Evolutionary conservation across 1,140 invertebrate species (phyloP).

Genomic region (Zaprionus camerounensis): DNA sequence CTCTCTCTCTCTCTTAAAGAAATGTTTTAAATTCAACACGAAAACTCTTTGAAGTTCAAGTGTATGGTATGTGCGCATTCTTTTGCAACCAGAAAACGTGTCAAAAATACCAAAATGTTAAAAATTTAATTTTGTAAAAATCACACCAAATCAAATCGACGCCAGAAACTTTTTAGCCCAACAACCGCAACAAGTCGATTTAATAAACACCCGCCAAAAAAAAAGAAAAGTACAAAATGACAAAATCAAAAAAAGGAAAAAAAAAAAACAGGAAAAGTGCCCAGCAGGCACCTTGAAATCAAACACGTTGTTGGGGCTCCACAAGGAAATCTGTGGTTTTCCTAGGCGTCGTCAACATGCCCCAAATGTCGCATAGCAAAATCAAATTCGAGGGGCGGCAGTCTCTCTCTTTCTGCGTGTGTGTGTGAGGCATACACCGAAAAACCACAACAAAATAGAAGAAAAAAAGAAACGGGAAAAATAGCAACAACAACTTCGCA

Average conservation of each 20-base stretch:
- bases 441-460: constrained; percentile 53
- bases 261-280: constrained; percentile 33
- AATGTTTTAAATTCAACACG: constrained; percentile 19
- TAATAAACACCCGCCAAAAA: constrained; percentile 57
- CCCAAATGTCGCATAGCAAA: constrained; percentile 34
- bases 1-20: background rate
- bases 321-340: constrained; percentile 48
- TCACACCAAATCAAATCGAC: constrained; percentile 61
- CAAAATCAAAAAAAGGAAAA: constrained; percentile 13
- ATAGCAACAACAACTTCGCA: constrained; percentile 31
- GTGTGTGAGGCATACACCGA: constrained; percentile 6
- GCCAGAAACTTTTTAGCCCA: constrained; percentile 34
- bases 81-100: constrained; percentile 38
- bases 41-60: constrained; percentile 18
- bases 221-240: background rate
- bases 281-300: constrained; percentile 68
- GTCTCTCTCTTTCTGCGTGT: background rate
- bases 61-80: constrained; percentile 19
- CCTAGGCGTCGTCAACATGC: constrained; percentile 44
- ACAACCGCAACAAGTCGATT: constrained; percentile 71
- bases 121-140: constrained; percentile 68
- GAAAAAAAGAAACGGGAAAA: constrained; percentile 3
- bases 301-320: constrained; percentile 40
- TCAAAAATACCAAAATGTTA: constrained; percentile 36
- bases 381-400: constrained; percentile 28